Evolutionary conservation across 2,797 vertebrate species (phyloP).

Genomic region (Varecia variegata): DNA sequence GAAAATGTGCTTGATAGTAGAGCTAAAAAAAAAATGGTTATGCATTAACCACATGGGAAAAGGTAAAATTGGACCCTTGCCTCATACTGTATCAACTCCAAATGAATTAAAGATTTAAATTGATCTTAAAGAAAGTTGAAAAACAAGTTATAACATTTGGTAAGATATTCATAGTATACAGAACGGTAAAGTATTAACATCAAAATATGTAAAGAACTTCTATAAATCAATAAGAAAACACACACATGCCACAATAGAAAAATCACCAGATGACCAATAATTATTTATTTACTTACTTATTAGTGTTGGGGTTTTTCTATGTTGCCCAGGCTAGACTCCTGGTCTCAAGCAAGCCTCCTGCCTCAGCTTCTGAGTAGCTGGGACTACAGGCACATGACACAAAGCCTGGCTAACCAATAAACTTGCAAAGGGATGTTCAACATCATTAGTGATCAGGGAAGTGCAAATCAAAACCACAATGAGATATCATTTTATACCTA

Average conservation of each 20-base stretch:
- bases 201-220: conserved; percentile 14
- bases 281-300: not conserved
- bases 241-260: not conserved
- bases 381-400: too few species aligned
- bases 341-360: too few species aligned
- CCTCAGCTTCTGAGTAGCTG: too few species aligned
- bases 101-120: not conserved
- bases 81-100: not conserved
- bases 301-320: not conserved
- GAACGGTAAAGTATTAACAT: not conserved
- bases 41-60: not conserved
- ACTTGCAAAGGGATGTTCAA: not conserved
- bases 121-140: not conserved
- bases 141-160: not conserved
- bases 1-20: not conserved
- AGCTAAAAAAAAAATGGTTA: not conserved
- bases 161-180: not conserved
- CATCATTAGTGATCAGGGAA: not conserved
- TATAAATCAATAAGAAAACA: conserved; percentile 13
- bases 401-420: not conserved
- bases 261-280: not conserved
- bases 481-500: not conserved
- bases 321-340: not conserved
- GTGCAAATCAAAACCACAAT: not conserved
- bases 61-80: not conserved